phyloP scores from a whole-genome alignment of 2,113 vertebrate species.

The Terrapene triunguis region DNA sequence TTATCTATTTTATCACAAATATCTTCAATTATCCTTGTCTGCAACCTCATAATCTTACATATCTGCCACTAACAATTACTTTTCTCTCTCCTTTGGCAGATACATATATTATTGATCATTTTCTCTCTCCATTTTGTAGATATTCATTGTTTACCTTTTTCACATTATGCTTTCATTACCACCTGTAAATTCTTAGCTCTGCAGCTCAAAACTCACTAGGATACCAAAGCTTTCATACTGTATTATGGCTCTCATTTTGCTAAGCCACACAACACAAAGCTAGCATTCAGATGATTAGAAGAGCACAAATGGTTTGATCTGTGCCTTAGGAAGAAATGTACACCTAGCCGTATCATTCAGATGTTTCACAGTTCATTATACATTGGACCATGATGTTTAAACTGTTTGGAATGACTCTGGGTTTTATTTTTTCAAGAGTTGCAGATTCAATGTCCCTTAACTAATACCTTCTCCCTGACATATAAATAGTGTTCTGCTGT shows the following conservation, averaged over 20 bases:
- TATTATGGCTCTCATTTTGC: not conserved
- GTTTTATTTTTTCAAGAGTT: constrained; percentile 2
- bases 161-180: not conserved
- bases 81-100: not conserved
- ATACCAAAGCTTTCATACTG: not conserved
- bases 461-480: not conserved
- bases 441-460: constrained; percentile 18
- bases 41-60: not conserved
- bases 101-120: not conserved
- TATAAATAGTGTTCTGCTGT: not conserved
- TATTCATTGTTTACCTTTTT: not conserved
- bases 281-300: not conserved
- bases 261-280: not conserved
- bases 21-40: not conserved
- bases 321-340: not conserved
- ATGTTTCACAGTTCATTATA: not conserved
- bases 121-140: not conserved
- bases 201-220: not conserved
- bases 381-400: constrained; percentile 12
- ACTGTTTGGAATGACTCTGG: not conserved
- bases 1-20: not conserved
- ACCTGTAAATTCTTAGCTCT: not conserved
- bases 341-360: not conserved
- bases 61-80: not conserved
- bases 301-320: not conserved